Percentiles rank a stretch among this genome's conserved stretches.
These are phyloP conservation scores for Pollimyrus isidori DNA, from an alignment of 2,113 vertebrate species.

Conservation along the genomic window DNA sequence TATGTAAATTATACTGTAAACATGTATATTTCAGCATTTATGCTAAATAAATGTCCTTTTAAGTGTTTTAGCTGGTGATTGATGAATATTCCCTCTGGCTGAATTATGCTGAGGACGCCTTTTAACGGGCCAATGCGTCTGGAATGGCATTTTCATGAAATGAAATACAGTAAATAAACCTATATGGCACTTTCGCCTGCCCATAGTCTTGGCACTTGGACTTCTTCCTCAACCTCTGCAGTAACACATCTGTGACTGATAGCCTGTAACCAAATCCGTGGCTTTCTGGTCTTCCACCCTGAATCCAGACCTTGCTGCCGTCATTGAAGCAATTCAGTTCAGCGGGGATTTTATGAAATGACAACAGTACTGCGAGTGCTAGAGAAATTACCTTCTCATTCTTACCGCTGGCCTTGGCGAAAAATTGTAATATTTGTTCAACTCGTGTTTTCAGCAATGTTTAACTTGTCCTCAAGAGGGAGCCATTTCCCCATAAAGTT, in stretches of 20 bases:
- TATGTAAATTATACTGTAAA: constrained; percentile 7
- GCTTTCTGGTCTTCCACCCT: neutral
- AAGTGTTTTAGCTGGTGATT: neutral
- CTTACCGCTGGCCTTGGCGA: neutral
- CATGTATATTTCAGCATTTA: constrained; percentile 11
- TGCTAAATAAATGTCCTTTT: neutral
- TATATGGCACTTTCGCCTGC: neutral
- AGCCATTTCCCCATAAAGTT: neutral
- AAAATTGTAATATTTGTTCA: neutral
- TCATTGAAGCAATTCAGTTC: neutral
- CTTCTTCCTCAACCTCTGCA: neutral
- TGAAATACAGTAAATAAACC: neutral
- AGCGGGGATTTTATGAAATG: neutral
- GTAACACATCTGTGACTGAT: neutral
- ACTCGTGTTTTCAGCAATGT: neutral
- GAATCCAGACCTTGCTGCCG: neutral
- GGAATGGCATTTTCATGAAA: neutral
- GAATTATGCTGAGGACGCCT: neutral
- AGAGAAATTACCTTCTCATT: neutral
- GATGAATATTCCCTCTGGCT: neutral
- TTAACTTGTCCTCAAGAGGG: neutral
- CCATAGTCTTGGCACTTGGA: neutral
- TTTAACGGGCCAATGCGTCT: neutral
- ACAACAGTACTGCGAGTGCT: neutral
- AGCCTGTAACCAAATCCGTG: neutral